Conservation (phyloP, 2,797 vertebrate species). For the Schizopygopsis malacanthus region DNA sequence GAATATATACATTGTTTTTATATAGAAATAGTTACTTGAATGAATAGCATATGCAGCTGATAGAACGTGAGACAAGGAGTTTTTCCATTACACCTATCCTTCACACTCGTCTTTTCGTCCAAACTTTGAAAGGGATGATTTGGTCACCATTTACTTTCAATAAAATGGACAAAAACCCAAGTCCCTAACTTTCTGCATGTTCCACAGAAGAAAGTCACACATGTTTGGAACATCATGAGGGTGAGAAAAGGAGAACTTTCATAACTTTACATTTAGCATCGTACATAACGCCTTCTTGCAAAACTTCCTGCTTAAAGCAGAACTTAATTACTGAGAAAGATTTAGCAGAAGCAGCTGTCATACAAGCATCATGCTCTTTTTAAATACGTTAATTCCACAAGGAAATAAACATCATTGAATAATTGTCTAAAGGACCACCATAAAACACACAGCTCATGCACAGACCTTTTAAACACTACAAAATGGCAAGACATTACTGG, state of each 20-base stretch:
- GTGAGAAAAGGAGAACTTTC: neutral
- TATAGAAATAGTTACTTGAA: neutral
- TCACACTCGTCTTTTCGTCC: neutral
- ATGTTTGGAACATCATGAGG: neutral
- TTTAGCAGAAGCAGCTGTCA: neutral
- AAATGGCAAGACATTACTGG: neutral
- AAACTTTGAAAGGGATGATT: neutral
- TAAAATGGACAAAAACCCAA: neutral
- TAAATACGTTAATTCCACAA: neutral
- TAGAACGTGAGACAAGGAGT: neutral
- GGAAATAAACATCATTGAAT: neutral
- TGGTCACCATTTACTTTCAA: neutral
- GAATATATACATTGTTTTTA: conserved; percentile 1
- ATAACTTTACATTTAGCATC: neutral
- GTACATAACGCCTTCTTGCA: neutral
- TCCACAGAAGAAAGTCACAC: neutral
- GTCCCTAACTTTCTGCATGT: neutral
- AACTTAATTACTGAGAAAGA: neutral
- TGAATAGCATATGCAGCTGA: neutral
- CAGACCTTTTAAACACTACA: neutral
- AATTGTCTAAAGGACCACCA: neutral
- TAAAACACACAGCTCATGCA: neutral
- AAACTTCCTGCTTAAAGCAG: conserved; percentile 21
- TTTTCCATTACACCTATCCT: neutral
- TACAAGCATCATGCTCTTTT: neutral